Evolutionary conservation across 2,888 invertebrate species (phyloP), one percentile per base, ranked within the genome.

Genomic region (Nomada flava): DNA sequence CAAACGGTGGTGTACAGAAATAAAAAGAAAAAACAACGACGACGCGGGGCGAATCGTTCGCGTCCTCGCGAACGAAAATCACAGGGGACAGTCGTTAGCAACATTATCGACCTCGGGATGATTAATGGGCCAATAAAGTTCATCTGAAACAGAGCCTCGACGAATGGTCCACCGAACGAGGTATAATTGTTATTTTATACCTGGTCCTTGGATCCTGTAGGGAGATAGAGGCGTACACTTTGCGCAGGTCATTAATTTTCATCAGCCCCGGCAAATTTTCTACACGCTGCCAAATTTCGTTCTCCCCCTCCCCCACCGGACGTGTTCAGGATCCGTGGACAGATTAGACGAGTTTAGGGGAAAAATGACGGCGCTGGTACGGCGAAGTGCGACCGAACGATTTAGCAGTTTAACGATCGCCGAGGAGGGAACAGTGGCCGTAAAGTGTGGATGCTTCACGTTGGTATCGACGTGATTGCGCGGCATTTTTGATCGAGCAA

Each of bases 51-150:
- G 36, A 50, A 70, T 60, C 20, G 29, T 63, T 71, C 72, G 67
- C 29, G 36, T 1, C 7, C 76, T 72, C 70, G 82, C 67, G 83
- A 80, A 85, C 82, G 83, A 85, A 85, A 85, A 88, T 88, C 78
- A 74, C 70, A 70, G 52, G 73, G 72, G 88, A 88, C 88, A 88
- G 85, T 76, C 86, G 83, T 87, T 87, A 85, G 69, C 71, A 84
- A 79, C 82, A 74, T 86, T 86, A 85, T 88, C 78, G 81, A 72
- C 26, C 62, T 71, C 55, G 50, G 53, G 44, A 78, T 88, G 88
- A 88, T 88, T 88, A 86, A 88, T 88, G 85, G 67, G 75, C 82
- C 74, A 78, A 88, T 86, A 88, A 88, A 86, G 80, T 83, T 85
- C 78, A 67, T 52, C 69, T 57, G 64, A 36, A 62, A 80, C 65